Evolutionary conservation across 2,797 vertebrate species (phyloP).

Genomic region (Trichosurus vulpecula): DNA sequence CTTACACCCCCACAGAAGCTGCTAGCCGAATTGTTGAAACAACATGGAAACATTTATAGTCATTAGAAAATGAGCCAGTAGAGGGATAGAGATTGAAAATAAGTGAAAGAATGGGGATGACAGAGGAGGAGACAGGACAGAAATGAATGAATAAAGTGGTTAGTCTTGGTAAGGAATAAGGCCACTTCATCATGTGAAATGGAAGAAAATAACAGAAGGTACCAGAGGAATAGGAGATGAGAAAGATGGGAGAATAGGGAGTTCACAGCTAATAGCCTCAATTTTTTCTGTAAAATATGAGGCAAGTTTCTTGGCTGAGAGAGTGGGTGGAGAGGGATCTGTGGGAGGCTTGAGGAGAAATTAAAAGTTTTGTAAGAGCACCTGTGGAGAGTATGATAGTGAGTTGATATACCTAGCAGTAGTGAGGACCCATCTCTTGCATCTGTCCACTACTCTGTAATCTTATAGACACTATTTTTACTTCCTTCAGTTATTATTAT

Average conservation of each 20-base stretch:
- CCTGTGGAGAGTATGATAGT: neutral
- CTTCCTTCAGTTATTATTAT: neutral
- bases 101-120: neutral
- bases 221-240: neutral
- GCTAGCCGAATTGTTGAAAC: too few relatives aligned
- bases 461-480: neutral
- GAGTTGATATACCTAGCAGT: neutral
- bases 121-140: neutral
- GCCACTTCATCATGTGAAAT: neutral
- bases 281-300: neutral
- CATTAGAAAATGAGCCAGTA: too few relatives aligned
- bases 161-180: neutral
- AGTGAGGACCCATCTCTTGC: neutral
- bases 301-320: neutral
- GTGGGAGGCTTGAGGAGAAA: neutral
- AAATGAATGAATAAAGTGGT: too few relatives aligned
- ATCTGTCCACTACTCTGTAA: neutral
- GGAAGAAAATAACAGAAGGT: neutral
- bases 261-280: neutral
- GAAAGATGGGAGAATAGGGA: neutral
- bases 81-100: neutral
- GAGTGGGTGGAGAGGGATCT: neutral
- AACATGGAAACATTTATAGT: too few relatives aligned
- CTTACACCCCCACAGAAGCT: too few relatives aligned
- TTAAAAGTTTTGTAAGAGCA: neutral